A percentile compares a stretch with the other conserved stretches of the same genome.
Conservation (phyloP, 2,113 vertebrate species). For the Ochotona princeps region DNA sequence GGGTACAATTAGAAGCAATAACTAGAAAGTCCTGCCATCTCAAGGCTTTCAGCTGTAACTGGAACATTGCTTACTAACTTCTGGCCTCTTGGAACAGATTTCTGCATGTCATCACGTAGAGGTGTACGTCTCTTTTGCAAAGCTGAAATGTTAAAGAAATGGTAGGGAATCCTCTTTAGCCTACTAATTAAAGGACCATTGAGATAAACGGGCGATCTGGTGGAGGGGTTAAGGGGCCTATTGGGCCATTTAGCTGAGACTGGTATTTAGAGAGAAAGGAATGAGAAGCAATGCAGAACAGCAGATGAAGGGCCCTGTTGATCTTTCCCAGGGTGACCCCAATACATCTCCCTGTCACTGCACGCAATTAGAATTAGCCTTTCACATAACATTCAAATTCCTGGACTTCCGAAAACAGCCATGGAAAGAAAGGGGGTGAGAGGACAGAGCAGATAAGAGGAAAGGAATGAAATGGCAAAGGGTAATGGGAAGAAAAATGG, state of each 20-base stretch:
- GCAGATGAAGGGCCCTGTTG: slow-evolving; percentile 46
- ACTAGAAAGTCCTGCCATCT: not conserved
- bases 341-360: slow-evolving; percentile 75
- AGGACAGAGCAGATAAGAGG: slow-evolving; percentile 44
- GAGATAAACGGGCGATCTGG: not conserved
- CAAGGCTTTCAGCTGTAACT: not conserved
- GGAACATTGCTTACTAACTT: slow-evolving; percentile 1
- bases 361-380: slow-evolving; percentile 71
- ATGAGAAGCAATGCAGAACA: not conserved
- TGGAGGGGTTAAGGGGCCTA: not conserved
- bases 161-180: not conserved
- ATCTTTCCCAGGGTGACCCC: slow-evolving; percentile 50
- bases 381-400: slow-evolving; percentile 80
- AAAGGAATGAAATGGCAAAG: slow-evolving; percentile 65
- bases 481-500: not conserved
- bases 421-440: slow-evolving; percentile 55
- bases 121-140: not conserved
- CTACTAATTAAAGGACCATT: slow-evolving; percentile 43
- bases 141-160: slow-evolving; percentile 44
- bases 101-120: not conserved
- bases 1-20: not conserved
- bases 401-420: slow-evolving; percentile 71
- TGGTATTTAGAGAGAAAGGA: slow-evolving; percentile 63
- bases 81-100: not conserved
- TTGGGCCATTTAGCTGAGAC: slow-evolving; percentile 55